Evolutionary conservation across 2,888 invertebrate genomes (phyloP), one percentile per base, ranked within the genome.

Genomic region (Lochmaea capreae): DNA sequence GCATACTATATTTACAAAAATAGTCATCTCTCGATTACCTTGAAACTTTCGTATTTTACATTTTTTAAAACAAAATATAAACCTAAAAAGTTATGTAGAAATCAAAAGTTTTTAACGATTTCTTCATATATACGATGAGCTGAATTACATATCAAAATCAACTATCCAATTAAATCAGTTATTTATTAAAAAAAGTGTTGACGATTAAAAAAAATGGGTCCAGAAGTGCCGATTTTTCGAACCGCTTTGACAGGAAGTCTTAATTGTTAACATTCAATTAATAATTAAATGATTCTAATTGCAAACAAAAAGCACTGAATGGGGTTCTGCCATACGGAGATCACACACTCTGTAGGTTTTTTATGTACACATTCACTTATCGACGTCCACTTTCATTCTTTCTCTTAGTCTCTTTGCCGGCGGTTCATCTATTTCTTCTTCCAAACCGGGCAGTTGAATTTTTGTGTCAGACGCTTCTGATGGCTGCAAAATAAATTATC

Each of bases 391-490:
- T 83, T 85, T 86, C 77, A 86, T 84, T 67, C 84, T 83, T 74
- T 86, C 86, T 65, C 83, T 83, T 65, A 85, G 77, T 73, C 87
- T 82, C 81, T 88, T 88, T 18, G 85, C 84, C 63, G 88, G 87
- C 3, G 88, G 88, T 74, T 87, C 88, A 26, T 86, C 86, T 22
- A 85, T 80, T 43, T 88, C 88, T 75, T 89, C 89, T 65, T 90
- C 91, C 76, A 94, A 88, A 39, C 93, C 93, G 16, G 93, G 93
- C 78, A 94, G 88, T 83, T 92, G 92, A 81, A 94, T 93, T 86
- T 93, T 92, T 18, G 94, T 94, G 81, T 94, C 93, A 3, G 93
- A 92, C n/a, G 94, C 94, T 88, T 93, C 93, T 9, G 93, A 93
- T 14, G 94, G 94, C 93, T 94, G 89, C 2, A 78, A 79, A 74